phyloP scores from a whole-genome alignment of 2,888 invertebrate species.

The Eupithecia vulgata region DNA sequence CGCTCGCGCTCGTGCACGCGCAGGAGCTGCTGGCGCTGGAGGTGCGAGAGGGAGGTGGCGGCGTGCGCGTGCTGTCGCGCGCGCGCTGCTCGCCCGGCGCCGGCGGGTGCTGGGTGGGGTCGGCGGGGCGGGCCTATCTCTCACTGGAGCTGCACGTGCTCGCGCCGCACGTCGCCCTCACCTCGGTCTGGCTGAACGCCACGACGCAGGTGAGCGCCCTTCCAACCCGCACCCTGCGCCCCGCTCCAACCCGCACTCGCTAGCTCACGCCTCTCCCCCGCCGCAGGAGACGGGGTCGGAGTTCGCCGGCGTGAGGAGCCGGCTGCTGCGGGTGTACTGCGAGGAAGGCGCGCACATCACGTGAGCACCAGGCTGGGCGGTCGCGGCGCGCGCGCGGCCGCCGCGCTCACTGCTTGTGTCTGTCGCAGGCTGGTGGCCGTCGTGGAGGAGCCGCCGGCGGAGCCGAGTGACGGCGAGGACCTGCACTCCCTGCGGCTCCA shows the following conservation, averaged over 20 bases:
- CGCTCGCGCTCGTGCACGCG: slow-evolving; percentile 56
- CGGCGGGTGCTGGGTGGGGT: slow-evolving; percentile 59
- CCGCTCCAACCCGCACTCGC: neutral
- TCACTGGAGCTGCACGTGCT: slow-evolving; percentile 60
- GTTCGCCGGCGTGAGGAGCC: slow-evolving; percentile 64
- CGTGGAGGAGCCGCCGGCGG: slow-evolving; percentile 42
- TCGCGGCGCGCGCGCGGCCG: neutral
- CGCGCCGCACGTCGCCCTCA: slow-evolving; percentile 57
- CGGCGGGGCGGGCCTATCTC: slow-evolving; percentile 56
- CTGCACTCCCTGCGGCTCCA: neutral
- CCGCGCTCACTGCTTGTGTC: neutral
- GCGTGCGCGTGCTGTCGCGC: slow-evolving; percentile 50
- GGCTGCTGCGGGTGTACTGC: slow-evolving; percentile 67
- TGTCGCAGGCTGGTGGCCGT: slow-evolving; percentile 52
- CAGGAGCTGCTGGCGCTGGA: slow-evolving; percentile 64
- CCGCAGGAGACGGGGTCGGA: slow-evolving; percentile 67
- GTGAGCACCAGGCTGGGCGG: slow-evolving; percentile 48
- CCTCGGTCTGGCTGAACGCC: slow-evolving; percentile 68
- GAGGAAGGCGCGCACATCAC: slow-evolving; percentile 62
- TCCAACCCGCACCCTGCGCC: neutral
- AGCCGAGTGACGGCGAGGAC: slow-evolving; percentile 8
- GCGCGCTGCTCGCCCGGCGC: slow-evolving; percentile 60
- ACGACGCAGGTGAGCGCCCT: slow-evolving; percentile 60
- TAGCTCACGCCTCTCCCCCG: neutral
- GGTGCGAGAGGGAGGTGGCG: slow-evolving; percentile 48